phyloP scores from a whole-genome alignment of 2,797 vertebrate species.

The Acestrorhynchus altus region DNA sequence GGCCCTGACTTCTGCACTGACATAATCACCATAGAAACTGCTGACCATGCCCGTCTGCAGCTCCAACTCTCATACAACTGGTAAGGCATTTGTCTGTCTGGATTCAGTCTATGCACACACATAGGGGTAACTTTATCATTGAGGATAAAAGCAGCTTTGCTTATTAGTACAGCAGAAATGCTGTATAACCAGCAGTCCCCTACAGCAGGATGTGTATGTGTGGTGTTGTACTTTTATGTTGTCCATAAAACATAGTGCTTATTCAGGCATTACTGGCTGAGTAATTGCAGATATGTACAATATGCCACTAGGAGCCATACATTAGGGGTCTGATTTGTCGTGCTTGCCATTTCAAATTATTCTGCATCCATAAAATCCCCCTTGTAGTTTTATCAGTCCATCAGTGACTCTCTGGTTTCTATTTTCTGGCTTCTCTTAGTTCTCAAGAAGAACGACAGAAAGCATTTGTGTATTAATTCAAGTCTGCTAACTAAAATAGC shows the following conservation, averaged over 20 bases:
- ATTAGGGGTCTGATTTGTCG: conserved; percentile 11
- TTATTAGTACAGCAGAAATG: not conserved
- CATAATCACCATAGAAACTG: conserved; percentile 90
- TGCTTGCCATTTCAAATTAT: not conserved
- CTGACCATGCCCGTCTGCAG: conserved; percentile 90
- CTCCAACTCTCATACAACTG: conserved; percentile 94
- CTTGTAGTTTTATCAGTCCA: not conserved
- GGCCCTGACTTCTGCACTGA: conserved; percentile 93
- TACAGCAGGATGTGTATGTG: not conserved
- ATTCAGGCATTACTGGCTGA: conserved; percentile 6
- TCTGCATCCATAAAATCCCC: not conserved
- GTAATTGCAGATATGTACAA: not conserved
- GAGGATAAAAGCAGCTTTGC: not conserved
- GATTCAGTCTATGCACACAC: not conserved
- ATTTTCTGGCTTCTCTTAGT: not conserved
- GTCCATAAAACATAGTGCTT: not conserved
- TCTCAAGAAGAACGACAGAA: not conserved
- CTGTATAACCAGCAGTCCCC: not conserved
- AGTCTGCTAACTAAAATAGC: not conserved
- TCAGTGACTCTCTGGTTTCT: not conserved
- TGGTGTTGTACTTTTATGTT: not conserved
- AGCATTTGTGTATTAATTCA: not conserved
- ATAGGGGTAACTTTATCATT: not conserved
- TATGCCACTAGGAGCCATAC: not conserved
- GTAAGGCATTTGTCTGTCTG: conserved; percentile 63